Conservation (phyloP, 2,113 vertebrate species). For the Rostratula benghalensis region DNA sequence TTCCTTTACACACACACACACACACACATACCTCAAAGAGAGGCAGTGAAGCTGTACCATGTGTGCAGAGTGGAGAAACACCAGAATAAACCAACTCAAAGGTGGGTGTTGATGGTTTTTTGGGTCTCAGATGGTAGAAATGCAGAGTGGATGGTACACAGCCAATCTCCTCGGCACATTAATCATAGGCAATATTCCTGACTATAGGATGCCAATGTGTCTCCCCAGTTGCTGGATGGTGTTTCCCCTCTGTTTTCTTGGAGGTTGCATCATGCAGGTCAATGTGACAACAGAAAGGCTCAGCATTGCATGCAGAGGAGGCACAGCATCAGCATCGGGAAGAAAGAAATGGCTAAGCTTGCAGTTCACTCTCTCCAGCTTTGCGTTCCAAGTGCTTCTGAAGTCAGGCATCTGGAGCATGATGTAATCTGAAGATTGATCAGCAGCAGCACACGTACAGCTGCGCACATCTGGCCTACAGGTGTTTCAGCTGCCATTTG, state of each 20-base stretch:
- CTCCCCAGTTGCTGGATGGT: background rate
- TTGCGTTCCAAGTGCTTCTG: background rate
- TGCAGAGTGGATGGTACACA: rapidly evolving
- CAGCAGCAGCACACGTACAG: background rate
- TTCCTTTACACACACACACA: background rate
- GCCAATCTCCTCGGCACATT: background rate
- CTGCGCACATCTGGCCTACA: constrained; percentile 61
- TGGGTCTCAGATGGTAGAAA: background rate
- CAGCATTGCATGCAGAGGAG: rapidly evolving
- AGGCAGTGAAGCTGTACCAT: background rate
- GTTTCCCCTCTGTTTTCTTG: background rate
- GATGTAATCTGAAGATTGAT: background rate
- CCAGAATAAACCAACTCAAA: background rate
- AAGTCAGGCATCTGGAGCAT: constrained; percentile 20
- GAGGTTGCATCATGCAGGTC: rapidly evolving
- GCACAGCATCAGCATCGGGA: rapidly evolving
- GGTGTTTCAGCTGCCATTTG: constrained; percentile 33
- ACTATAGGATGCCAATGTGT: rapidly evolving
- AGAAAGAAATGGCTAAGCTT: background rate
- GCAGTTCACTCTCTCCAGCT: background rate
- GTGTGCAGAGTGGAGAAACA: background rate
- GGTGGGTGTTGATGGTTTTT: rapidly evolving
- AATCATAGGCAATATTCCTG: background rate
- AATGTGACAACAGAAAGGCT: background rate
- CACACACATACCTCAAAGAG: rapidly evolving